phyloP scores from a whole-genome alignment of 2,888 invertebrate species.

The Dynastes grantii region DNA sequence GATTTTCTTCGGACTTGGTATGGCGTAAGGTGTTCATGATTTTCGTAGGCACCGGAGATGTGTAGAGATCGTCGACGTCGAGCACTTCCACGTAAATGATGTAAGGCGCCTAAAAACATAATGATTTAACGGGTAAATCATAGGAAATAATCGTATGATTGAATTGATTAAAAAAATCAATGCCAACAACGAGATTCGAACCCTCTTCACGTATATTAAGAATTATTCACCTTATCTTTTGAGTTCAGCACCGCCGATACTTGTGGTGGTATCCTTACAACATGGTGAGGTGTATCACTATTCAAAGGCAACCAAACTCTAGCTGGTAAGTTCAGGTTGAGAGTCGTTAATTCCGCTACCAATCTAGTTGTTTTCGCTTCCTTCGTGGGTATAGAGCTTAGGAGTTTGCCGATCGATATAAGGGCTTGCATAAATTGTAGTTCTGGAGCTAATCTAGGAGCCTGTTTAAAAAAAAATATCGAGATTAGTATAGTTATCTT shows the following conservation, averaged over 20 bases:
- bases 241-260: slow-evolving; percentile 98
- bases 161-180: no score
- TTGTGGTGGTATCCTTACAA: slow-evolving; percentile 96
- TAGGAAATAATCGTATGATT: neutral
- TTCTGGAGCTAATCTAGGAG: slow-evolving; percentile 86
- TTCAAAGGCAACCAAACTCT: slow-evolving; percentile 98
- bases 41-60: slow-evolving; percentile 92
- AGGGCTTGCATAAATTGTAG: slow-evolving; percentile 91
- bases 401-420: slow-evolving; percentile 87
- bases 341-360: slow-evolving; percentile 91
- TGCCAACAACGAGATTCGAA: no score
- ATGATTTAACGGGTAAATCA: neutral
- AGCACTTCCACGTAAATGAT: slow-evolving; percentile 98
- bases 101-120: slow-evolving; percentile 86
- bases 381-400: slow-evolving; percentile 87
- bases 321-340: slow-evolving; percentile 98
- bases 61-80: slow-evolving; percentile 87
- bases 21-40: slow-evolving; percentile 89
- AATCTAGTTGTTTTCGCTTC: slow-evolving; percentile 94
- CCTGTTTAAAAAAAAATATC: slow-evolving; percentile 70
- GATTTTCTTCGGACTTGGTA: slow-evolving; percentile 95
- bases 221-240: slow-evolving; percentile 88
- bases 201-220: no score
- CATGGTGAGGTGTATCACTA: slow-evolving; percentile 88
- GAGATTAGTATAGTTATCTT: no score